These are phyloP conservation scores for Polia nebulosa DNA, from an alignment of 2,888 invertebrate species.

Conservation along the genomic window DNA sequence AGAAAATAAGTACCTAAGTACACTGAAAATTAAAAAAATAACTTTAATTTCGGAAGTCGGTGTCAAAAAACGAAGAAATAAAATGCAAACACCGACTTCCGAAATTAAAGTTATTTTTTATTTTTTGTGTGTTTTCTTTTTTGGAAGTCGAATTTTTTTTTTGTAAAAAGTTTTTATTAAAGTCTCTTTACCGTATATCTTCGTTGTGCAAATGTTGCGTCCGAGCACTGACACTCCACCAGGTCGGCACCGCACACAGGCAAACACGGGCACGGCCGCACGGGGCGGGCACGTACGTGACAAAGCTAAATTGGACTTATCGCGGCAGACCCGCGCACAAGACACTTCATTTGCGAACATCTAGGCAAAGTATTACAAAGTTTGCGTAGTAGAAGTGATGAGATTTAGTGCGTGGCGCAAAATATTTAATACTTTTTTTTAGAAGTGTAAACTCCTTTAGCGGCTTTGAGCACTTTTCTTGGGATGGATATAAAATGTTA, in stretches of 20 bases:
- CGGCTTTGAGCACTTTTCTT: too few relatives aligned
- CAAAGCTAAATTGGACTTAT: slow-evolving; percentile 81
- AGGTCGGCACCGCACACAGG: neutral
- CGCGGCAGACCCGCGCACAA: slow-evolving; percentile 52
- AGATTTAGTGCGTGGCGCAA: slow-evolving; percentile 11
- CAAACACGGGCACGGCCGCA: neutral
- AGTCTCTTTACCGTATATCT: too few relatives aligned
- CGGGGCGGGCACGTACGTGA: slow-evolving; percentile 72
- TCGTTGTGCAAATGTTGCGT: neutral
- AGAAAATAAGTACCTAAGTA: too few relatives aligned
- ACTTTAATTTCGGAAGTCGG: too few relatives aligned
- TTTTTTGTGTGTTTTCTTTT: too few relatives aligned
- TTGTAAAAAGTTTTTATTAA: too few relatives aligned
- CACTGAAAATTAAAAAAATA: too few relatives aligned
- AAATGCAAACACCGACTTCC: too few relatives aligned
- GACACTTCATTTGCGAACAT: slow-evolving; percentile 65
- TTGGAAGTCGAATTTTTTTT: too few relatives aligned
- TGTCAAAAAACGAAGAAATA: too few relatives aligned
- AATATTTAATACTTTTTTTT: slow-evolving; percentile 39
- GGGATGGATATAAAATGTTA: slow-evolving; percentile 5
- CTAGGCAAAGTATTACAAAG: slow-evolving; percentile 45
- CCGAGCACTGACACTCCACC: slow-evolving; percentile 12
- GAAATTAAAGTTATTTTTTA: too few relatives aligned
- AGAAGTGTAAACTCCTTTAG: too few relatives aligned
- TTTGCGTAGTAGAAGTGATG: slow-evolving; percentile 38